Percentiles rank a stretch among this genome's conserved stretches.
Evolutionary conservation across 2,888 invertebrate genomes (phyloP).

Genomic region (Chloromyia formosa): DNA sequence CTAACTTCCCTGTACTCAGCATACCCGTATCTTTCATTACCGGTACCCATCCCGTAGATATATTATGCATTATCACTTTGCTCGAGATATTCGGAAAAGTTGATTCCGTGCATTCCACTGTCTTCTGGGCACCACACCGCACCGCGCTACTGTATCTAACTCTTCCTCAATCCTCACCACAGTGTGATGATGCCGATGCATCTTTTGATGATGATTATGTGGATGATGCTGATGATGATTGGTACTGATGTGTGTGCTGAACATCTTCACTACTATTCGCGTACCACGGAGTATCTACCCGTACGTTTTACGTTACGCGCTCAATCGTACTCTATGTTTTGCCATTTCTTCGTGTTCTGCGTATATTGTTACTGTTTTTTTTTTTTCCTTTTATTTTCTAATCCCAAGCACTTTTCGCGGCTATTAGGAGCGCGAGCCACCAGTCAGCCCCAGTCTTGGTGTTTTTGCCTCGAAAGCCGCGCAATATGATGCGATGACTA

Average conservation of each 20-base stretch:
- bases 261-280: constrained; percentile 4
- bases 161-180: too few species aligned
- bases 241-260: constrained; percentile 22
- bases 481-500: not conserved
- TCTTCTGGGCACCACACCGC: too few species aligned
- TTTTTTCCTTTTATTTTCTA: not conserved
- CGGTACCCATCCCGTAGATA: constrained; percentile 30
- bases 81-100: too few species aligned
- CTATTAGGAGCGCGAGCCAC: not conserved
- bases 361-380: not conserved
- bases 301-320: not conserved
- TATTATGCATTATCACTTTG: too few species aligned
- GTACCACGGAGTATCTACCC: not conserved
- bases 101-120: too few species aligned
- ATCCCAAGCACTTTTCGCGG: not conserved
- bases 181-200: constrained; percentile 51
- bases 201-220: constrained; percentile 51
- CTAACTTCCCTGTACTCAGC: constrained; percentile 38
- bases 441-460: too few species aligned
- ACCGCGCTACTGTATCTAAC: too few species aligned
- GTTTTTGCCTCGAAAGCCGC: too few species aligned
- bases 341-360: constrained; percentile 12
- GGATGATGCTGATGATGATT: constrained; percentile 54
- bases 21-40: constrained; percentile 30
- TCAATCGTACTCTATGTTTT: constrained; percentile 7